A percentile compares a stretch with the other conserved stretches of the same genome.
phyloP scores from a whole-genome alignment of 2,888 invertebrate species.

The Parascotia fuliginaria region DNA sequence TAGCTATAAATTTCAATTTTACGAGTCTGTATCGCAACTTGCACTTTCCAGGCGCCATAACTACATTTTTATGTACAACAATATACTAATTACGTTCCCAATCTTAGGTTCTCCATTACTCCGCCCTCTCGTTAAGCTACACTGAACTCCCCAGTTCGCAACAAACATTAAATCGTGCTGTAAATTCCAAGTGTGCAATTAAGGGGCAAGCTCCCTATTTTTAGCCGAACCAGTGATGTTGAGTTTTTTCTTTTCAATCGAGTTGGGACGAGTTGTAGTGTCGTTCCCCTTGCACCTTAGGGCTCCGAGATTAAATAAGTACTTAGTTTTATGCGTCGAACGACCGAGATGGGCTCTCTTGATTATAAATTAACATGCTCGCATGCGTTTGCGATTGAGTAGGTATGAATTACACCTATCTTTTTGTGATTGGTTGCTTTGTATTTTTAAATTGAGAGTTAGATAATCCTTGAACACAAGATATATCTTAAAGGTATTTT shows the following conservation, averaged over 20 bases:
- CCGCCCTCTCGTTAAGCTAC: slow-evolving; percentile 52
- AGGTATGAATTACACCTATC: slow-evolving; percentile 43
- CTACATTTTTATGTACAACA: slow-evolving; percentile 45
- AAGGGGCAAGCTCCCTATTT: slow-evolving; percentile 74
- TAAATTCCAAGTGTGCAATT: slow-evolving; percentile 79
- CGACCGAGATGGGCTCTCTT: slow-evolving; percentile 44
- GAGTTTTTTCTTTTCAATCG: slow-evolving; percentile 60
- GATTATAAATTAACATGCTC: slow-evolving; percentile 53
- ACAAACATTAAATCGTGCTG: slow-evolving; percentile 72
- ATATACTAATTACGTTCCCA: slow-evolving; percentile 59
- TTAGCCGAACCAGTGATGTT: slow-evolving; percentile 64
- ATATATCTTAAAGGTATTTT: too few species aligned
- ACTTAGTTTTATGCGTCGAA: slow-evolving; percentile 28
- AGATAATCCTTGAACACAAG: background rate
- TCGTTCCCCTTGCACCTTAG: slow-evolving; percentile 58
- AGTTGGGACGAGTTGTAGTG: slow-evolving; percentile 56
- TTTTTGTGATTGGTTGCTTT: slow-evolving; percentile 37
- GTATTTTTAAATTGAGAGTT: background rate
- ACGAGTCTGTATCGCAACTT: slow-evolving; percentile 24
- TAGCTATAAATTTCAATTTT: slow-evolving; percentile 35
- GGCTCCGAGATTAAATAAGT: slow-evolving; percentile 39
- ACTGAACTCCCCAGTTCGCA: slow-evolving; percentile 33
- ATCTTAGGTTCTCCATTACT: slow-evolving; percentile 52
- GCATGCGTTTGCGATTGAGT: slow-evolving; percentile 47
- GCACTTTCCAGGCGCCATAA: slow-evolving; percentile 34